Evolutionary conservation across 2,888 invertebrate genomes (phyloP).

Genomic region (Erebia palarica): DNA sequence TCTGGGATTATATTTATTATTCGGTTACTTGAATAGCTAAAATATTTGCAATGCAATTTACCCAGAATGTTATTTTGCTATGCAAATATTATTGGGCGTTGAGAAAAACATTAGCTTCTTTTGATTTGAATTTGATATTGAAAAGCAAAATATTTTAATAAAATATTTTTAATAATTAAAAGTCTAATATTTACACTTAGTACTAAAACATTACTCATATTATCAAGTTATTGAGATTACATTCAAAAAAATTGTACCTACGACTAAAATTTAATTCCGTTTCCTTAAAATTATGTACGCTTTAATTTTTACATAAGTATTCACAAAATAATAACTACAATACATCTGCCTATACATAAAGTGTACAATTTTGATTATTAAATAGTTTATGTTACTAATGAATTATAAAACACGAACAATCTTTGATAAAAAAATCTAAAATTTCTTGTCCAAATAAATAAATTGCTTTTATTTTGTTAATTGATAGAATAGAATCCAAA

Average conservation of each 20-base stretch:
- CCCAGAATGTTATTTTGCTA: not conserved
- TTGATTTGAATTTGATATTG: not conserved
- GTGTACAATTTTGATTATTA: not conserved
- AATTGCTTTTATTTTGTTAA: no score
- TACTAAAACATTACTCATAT: not conserved
- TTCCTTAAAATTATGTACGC: constrained; percentile 6
- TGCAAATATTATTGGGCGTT: not conserved
- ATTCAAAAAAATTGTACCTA: constrained; percentile 7
- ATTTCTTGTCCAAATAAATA: no score
- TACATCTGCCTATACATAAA: not conserved
- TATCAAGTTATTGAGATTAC: constrained; percentile 22
- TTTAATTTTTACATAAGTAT: not conserved
- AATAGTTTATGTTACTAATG: not conserved
- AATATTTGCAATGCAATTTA: not conserved
- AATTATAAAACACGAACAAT: no score
- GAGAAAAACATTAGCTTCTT: not conserved
- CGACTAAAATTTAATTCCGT: constrained; percentile 11
- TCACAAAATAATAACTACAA: not conserved
- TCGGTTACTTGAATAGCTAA: not conserved
- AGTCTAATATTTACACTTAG: constrained; percentile 12
- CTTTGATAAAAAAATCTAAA: no score
- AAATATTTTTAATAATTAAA: not conserved
- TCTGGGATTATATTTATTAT: not conserved
- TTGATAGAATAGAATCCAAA: not conserved
- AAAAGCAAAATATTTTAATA: not conserved